Percentiles rank a stretch among this genome's conserved stretches.
These are phyloP conservation scores for Exephanes ischioxanthus DNA, from an alignment of 2,888 invertebrate species.

Conservation along the genomic window DNA sequence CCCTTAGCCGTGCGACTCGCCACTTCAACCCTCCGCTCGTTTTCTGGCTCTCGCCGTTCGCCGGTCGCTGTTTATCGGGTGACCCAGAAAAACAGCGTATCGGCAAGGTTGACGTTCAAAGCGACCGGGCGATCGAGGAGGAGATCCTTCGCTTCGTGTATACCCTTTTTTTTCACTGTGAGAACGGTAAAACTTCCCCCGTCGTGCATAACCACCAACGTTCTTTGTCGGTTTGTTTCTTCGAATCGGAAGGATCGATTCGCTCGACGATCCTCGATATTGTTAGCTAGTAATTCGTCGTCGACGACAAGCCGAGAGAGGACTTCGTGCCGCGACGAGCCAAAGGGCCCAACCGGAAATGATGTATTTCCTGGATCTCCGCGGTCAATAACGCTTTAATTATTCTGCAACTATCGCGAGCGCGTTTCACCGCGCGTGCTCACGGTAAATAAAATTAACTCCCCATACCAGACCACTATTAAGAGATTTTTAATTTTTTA, in stretches of 20 bases:
- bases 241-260: constrained; percentile 59
- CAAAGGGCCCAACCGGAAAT: neutral
- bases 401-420: neutral
- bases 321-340: neutral
- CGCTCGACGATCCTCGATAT: constrained; percentile 34
- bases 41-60: constrained; percentile 44
- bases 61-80: constrained; percentile 77
- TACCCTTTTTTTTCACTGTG: neutral
- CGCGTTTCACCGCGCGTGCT: neutral
- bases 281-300: constrained; percentile 1
- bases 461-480: too few species aligned
- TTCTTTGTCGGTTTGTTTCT: constrained; percentile 58
- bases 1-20: constrained; percentile 65
- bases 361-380: neutral
- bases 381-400: neutral
- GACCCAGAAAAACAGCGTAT: constrained; percentile 81
- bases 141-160: constrained; percentile 50
- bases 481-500: too few species aligned
- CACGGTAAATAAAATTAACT: too few species aligned
- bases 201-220: constrained; percentile 36
- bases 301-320: neutral
- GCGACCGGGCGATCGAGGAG: constrained; percentile 33
- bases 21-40: constrained; percentile 53
- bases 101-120: constrained; percentile 52
- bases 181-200: neutral